These are phyloP conservation scores for Holacanthus passer DNA, from an alignment of 2,113 vertebrate species.

Conservation along the genomic window DNA sequence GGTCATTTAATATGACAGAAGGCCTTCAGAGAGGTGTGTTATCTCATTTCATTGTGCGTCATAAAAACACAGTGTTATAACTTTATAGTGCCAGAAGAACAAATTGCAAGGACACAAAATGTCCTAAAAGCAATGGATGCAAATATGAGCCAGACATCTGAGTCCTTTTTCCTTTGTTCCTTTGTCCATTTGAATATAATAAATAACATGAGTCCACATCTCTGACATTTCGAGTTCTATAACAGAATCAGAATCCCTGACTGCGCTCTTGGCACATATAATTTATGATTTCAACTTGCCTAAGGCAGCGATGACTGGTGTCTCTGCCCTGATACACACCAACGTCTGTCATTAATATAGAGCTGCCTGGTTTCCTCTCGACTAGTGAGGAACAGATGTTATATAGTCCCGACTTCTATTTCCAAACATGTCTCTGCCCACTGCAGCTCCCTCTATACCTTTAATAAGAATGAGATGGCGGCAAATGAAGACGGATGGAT, in stretches of 20 bases:
- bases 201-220: background rate
- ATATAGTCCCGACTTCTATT: background rate
- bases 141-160: constrained; percentile 8
- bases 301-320: constrained; percentile 1
- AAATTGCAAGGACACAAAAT: background rate
- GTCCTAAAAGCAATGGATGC: background rate
- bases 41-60: too few relatives aligned
- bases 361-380: constrained; percentile 27
- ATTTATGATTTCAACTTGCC: constrained; percentile 17
- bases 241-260: background rate
- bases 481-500: background rate
- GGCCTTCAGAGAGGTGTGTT: background rate
- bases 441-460: constrained; percentile 8
- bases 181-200: background rate
- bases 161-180: background rate
- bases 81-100: background rate
- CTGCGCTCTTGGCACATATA: background rate
- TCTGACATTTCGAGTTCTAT: background rate
- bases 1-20: background rate
- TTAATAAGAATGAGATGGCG: background rate
- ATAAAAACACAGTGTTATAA: background rate
- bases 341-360: constrained; percentile 25
- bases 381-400: constrained; percentile 40
- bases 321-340: background rate
- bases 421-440: constrained; percentile 6